phyloP scores from a whole-genome alignment of 2,113 vertebrate genomes.

The Chauna torquata region DNA sequence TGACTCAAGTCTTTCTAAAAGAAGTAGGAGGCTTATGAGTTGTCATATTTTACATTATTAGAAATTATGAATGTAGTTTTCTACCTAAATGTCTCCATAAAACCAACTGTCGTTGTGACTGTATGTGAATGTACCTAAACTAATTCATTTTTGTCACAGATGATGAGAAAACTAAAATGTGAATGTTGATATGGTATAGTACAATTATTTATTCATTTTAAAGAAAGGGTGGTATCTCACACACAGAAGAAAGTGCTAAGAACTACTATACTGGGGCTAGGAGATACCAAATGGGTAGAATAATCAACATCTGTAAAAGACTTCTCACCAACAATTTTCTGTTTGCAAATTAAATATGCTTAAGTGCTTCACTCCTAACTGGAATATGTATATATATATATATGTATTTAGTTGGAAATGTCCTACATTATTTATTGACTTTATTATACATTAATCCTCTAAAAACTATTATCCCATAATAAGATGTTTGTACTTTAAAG shows the following conservation, averaged over 20 bases:
- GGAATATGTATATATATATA: background rate
- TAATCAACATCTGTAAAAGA: background rate
- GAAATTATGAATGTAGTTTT: background rate
- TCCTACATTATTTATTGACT: background rate
- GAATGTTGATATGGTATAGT: background rate
- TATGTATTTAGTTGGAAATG: background rate
- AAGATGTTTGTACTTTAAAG: background rate
- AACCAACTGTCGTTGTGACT: background rate
- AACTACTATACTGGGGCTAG: background rate
- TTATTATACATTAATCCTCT: background rate
- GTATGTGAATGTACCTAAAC: background rate
- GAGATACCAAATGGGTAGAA: background rate
- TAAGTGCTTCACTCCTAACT: background rate
- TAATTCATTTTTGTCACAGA: background rate
- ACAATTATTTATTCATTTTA: background rate
- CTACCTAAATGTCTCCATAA: background rate
- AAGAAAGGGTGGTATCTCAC: background rate
- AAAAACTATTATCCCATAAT: background rate
- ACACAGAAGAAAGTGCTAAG: background rate
- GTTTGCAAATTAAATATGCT: background rate
- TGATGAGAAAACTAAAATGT: background rate
- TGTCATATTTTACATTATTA: background rate
- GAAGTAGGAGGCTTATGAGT: background rate
- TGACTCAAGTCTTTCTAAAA: background rate
- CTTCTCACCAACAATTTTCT: background rate